Evolutionary conservation across 2,888 invertebrate genomes (phyloP).

Genomic region (Campoplex capitator): DNA sequence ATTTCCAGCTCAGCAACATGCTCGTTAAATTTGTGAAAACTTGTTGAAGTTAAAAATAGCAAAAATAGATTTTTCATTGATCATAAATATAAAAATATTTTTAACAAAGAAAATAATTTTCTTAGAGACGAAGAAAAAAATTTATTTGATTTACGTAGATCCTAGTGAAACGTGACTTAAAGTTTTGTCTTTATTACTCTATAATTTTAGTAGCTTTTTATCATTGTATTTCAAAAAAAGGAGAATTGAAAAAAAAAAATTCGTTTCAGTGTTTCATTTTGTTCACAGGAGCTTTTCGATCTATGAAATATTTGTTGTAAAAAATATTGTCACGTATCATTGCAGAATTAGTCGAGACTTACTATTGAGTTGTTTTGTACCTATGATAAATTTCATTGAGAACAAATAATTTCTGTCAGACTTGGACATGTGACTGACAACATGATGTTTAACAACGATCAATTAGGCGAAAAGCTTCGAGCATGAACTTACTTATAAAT

Average conservation of each 20-base stretch:
- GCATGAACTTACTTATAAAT: slow-evolving; percentile 44
- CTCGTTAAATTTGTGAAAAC: too few species aligned
- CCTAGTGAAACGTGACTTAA: too few species aligned
- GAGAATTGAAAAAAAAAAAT: background rate
- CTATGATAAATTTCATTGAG: background rate
- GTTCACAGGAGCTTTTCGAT: background rate
- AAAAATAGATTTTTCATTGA: too few species aligned
- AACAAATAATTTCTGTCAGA: slow-evolving; percentile 4
- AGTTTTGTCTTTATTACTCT: too few species aligned
- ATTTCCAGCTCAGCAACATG: too few species aligned
- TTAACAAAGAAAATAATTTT: too few species aligned
- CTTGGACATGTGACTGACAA: background rate
- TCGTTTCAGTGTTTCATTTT: background rate
- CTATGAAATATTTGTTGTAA: background rate
- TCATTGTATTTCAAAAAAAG: background rate
- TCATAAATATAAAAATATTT: too few species aligned
- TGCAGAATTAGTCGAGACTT: background rate
- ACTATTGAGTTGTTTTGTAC: background rate
- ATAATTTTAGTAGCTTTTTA: too few species aligned
- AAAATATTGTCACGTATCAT: background rate
- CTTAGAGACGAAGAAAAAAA: too few species aligned
- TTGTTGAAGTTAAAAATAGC: too few species aligned
- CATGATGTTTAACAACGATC: slow-evolving; percentile 22
- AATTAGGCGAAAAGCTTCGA: slow-evolving; percentile 38
- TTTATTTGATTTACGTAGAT: too few species aligned